Evolutionary conservation across 2,888 invertebrate genomes (phyloP).

Genomic region (Heliconius ismenius): DNA sequence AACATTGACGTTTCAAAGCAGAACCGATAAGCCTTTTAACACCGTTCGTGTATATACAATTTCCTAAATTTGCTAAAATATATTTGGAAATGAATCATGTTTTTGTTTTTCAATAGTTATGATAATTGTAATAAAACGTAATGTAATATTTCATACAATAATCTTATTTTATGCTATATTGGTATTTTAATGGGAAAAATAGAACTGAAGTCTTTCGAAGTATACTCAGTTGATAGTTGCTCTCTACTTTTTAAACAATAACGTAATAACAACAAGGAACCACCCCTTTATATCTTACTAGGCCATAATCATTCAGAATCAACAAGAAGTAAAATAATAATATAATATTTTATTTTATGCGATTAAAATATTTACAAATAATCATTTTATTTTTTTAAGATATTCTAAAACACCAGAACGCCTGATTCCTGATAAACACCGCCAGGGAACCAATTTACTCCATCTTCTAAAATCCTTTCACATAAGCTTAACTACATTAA

Average conservation of each 20-base stretch:
- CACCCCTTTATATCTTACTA: no score
- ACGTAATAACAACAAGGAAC: no score
- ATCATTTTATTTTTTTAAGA: no score
- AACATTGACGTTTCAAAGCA: slow-evolving; percentile 53
- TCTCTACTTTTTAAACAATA: not conserved
- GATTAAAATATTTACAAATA: no score
- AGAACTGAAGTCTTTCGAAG: not conserved
- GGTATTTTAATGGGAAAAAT: not conserved
- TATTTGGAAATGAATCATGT: slow-evolving; percentile 9
- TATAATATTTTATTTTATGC: not conserved
- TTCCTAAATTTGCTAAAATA: slow-evolving; percentile 20
- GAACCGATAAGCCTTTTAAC: slow-evolving; percentile 50
- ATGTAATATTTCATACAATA: no score
- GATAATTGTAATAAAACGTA: not conserved
- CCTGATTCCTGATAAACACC: not conserved
- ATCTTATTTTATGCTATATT: no score
- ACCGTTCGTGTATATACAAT: slow-evolving; percentile 24
- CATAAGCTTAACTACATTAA: not conserved
- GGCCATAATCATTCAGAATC: not conserved
- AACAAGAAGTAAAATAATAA: not conserved
- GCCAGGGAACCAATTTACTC: not conserved
- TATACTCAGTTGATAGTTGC: not conserved
- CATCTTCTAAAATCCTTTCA: not conserved
- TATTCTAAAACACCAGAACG: not conserved
- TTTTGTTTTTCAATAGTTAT: not conserved